A percentile compares a stretch with the other conserved stretches of the same genome.
These are phyloP conservation scores for Phacellophora camtschatica DNA, from an alignment of 30 jellyfish, hydroid and myxozoan genomes.

Conservation along the genomic window DNA sequence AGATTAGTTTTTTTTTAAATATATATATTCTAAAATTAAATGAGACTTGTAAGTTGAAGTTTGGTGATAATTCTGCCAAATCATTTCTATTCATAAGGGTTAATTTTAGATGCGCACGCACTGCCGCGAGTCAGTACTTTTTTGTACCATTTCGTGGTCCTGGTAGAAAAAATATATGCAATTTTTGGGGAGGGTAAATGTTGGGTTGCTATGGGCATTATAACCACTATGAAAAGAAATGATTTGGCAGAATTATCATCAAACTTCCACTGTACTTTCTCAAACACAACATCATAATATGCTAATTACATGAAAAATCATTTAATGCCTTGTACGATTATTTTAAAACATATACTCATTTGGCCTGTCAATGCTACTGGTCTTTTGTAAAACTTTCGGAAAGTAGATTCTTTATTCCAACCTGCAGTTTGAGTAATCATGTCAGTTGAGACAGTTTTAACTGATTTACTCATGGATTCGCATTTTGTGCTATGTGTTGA, in stretches of 20 bases:
- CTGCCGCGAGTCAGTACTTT: conserved; percentile 37
- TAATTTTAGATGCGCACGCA: conserved; percentile 46
- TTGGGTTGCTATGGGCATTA: conserved; percentile 24
- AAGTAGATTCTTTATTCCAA: conserved; percentile 48
- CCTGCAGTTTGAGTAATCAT: conserved; percentile 45
- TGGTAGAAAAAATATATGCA: not conserved
- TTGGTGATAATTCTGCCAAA: conserved; percentile 55
- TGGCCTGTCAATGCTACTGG: conserved; percentile 40
- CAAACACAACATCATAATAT: conserved; percentile 24
- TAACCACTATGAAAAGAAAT: conserved; percentile 23
- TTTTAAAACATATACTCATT: conserved; percentile 16
- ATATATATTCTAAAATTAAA: conserved; percentile 43
- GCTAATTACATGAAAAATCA: no score
- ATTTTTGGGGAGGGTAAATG: not conserved
- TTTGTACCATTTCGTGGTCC: conserved; percentile 44
- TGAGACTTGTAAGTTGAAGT: conserved; percentile 71
- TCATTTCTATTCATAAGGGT: conserved; percentile 17
- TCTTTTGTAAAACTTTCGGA: conserved; percentile 21
- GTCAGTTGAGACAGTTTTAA: conserved; percentile 24
- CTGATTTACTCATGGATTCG: conserved; percentile 35
- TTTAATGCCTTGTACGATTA: not conserved
- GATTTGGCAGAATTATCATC: conserved; percentile 57
- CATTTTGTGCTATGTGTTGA: conserved; percentile 49
- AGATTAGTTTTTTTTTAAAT: no score
- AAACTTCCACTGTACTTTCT: conserved; percentile 34